Base-by-base conservation (phyloP, 1,140 invertebrate species). In the Lordiphosa stackelbergi region DNA sequence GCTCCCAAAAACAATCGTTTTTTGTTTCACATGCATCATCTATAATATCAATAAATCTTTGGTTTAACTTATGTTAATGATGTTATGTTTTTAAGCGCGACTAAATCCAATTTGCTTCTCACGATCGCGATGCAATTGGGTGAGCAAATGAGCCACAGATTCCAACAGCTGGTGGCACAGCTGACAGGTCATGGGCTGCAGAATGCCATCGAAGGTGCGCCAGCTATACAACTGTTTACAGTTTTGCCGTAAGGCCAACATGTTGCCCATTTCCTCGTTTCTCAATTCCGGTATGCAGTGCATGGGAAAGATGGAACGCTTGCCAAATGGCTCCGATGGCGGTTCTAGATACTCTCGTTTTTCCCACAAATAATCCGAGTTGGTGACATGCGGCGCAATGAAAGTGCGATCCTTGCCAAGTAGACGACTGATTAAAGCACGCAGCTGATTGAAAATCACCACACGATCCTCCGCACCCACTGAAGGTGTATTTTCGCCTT, bases 271-370 rank as follows among this genome's bases (percentile, higher is more conserved):
- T 13, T 61, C 40, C n/a, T 87, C 83, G 16, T 53, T 57, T 22
- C 45, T 45, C 6, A 88, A 59, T 71, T 83, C 51, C 40, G 90
- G 87, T 11, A 90, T 89, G 43, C 71, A 64, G 71, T 92, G 91
- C 41, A 92, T 84, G 3, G 90, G 89, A 65, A 89, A 93, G 66
- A 93, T 88, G 5, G 86, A 74, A 3, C 89, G 83, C 5, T 83
- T 65, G n/a, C 89, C 89, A 60, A 88, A 88, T 2, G 89, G 69
- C 37, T 69, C 64, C 4, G 87, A 84, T 12, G 88, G 69, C 3
- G 89, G 56, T 19, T 89, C 88, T 2, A 88, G 43, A 9, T 85
- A 72, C 5, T 83, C 71, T 11, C 78, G 66, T 0, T 86, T 74
- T 5, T 85, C 79, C 90, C 90, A 91, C 28, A 52, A 10, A 19